Conservation (phyloP, 30 jellyfish, hydroid and myxozoan species). For the Aurelia aurita region DNA sequence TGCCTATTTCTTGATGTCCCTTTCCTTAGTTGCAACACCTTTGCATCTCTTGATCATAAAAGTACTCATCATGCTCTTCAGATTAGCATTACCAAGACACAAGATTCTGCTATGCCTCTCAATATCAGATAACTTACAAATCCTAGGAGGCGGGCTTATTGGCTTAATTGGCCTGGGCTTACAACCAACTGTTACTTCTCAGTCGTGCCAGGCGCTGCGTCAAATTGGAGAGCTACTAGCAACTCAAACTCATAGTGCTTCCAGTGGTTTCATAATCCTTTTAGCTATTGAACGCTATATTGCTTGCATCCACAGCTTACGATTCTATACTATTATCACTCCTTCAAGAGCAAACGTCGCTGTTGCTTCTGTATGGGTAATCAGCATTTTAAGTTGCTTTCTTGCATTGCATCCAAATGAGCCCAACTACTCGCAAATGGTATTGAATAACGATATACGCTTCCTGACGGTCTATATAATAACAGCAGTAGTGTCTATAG, state of each 20-base stretch:
- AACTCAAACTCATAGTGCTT: not conserved
- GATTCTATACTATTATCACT: constrained; percentile 1
- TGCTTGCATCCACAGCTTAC: constrained; percentile 33
- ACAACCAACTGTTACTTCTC: not conserved
- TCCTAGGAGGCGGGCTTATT: not conserved
- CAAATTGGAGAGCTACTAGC: not conserved
- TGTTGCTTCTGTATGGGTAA: not conserved
- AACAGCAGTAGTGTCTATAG: not conserved
- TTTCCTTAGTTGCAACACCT: too few relatives aligned
- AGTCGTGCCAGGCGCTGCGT: constrained; percentile 5
- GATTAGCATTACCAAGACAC: constrained; percentile 12
- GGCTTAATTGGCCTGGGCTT: not conserved
- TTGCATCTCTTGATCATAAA: too few relatives aligned
- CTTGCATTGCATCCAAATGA: not conserved
- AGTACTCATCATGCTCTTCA: too few relatives aligned
- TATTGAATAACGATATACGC: not conserved
- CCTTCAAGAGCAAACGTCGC: not conserved
- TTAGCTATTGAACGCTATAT: constrained; percentile 29
- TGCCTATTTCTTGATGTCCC: too few relatives aligned
- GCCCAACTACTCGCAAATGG: not conserved
- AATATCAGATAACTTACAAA: not conserved
- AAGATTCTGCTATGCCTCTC: constrained; percentile 17
- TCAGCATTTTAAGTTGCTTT: not conserved
- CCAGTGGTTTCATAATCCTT: constrained; percentile 11
- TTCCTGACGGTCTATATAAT: not conserved